Base-by-base conservation (phyloP, 2,888 invertebrate genomes). In the Unio delphinus region DNA sequence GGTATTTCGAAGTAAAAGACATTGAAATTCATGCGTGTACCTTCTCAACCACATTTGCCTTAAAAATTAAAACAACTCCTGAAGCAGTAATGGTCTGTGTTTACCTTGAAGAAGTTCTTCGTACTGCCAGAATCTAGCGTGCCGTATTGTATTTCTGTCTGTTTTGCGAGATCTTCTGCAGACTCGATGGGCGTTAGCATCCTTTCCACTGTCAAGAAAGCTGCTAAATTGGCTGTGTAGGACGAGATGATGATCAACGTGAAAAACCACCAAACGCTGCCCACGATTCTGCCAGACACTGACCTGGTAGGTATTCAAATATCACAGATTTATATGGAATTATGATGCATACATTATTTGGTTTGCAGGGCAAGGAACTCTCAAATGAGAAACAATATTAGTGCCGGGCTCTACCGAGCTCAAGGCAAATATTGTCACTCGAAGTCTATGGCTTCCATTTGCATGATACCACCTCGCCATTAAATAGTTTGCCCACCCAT, bases 181-280 rank as follows among this genome's bases (percentile, higher is more conserved):
- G 95, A 95, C 91, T 95, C 96, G 84, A 97, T 95, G 20, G 98
- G 98, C 18, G 97, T 95, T 11, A 96, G 94, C 94, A 98, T 98
- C 80, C 98, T 93, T 90, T 99, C 98, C 68, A 98, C 95, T 7
- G 99, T 99, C 70, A 99, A 93, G 90, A 99, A 99, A 6, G 99
- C 99, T 20, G 90, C 90, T 73, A 99, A 92, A 91, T 99, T 99
- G 73, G 99, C 99, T 61, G 99, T 99, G 90, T 99, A 99, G 30
- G 98, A 98, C 69, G 98, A 98, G 76, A 98, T 97, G 69, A 99
- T 93, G 87, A 99, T 99, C 79, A 99, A 92, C 0, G 99, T 99
- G 91, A 99, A 99, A 91, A 99, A 99, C 98, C 99, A 99, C 99
- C 99, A 99, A 2, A 98, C 98, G 65, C 97, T 96, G 55, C 98